Evolutionary conservation across 2,113 vertebrate species (phyloP).

Genomic region (Numenius arquata): DNA sequence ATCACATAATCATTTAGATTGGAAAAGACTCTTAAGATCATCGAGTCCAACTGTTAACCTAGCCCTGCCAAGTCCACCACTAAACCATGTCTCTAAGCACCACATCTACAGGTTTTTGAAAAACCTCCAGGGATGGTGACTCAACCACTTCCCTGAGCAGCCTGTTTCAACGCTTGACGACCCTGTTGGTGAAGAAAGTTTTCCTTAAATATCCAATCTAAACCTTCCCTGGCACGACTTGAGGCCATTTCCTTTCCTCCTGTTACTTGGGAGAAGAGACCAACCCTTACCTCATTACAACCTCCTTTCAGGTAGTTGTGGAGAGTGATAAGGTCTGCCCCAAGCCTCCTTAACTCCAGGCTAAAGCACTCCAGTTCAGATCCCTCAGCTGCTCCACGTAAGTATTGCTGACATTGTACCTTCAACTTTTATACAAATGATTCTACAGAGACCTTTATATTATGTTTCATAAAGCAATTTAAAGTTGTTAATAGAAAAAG

Average conservation of each 20-base stretch:
- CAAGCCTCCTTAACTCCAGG: neutral
- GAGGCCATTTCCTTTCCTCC: neutral
- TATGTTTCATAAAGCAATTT: neutral
- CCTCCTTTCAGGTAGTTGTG: neutral
- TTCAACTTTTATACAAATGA: neutral
- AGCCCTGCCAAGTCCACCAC: neutral
- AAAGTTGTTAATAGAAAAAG: neutral
- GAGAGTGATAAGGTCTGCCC: accelerated
- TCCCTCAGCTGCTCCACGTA: neutral
- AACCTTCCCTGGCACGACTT: neutral
- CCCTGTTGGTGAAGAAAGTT: neutral
- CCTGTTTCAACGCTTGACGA: neutral
- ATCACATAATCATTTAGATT: neutral
- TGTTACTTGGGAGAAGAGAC: neutral
- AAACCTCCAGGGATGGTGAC: neutral
- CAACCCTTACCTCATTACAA: accelerated
- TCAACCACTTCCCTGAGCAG: neutral
- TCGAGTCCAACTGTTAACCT: accelerated
- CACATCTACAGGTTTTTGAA: neutral
- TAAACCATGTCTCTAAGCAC: neutral
- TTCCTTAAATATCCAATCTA: neutral
- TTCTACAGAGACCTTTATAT: neutral
- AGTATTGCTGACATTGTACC: neutral
- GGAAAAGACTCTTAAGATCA: neutral
- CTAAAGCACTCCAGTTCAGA: neutral